Conservation (phyloP, 2,113 vertebrate species). For the Brienomyrus brachyistius region DNA sequence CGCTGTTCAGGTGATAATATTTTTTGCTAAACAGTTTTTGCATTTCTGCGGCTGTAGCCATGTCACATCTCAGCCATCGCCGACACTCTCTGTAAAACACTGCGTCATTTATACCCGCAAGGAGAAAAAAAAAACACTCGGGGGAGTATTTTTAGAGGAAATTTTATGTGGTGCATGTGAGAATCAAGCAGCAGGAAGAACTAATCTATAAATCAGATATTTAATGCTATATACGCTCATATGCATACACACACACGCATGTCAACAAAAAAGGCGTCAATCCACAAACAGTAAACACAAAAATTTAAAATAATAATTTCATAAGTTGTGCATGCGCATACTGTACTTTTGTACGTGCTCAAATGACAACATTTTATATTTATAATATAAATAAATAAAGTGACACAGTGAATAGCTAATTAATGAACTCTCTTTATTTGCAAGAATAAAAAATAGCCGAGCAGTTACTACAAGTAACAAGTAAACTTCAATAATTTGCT, state of each 20-base stretch:
- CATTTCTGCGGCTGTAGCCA: slow-evolving; percentile 64
- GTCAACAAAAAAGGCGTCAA: not conserved
- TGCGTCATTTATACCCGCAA: slow-evolving; percentile 33
- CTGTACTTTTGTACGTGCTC: not conserved
- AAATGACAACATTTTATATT: slow-evolving; percentile 14
- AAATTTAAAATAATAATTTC: not conserved
- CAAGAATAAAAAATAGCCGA: slow-evolving; percentile 37
- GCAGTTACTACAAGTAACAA: slow-evolving; percentile 47
- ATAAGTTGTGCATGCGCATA: not conserved
- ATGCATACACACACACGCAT: not conserved
- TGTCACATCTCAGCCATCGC: slow-evolving; percentile 52
- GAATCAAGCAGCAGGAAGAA: not conserved
- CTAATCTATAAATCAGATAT: not conserved
- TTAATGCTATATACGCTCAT: not conserved
- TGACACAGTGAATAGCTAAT: not conserved
- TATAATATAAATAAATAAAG: slow-evolving; percentile 23
- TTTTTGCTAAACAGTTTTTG: slow-evolving; percentile 67
- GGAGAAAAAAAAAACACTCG: slow-evolving; percentile 38
- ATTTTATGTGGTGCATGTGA: not conserved
- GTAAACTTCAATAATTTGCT: slow-evolving; percentile 51
- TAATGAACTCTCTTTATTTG: not conserved
- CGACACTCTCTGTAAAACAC: slow-evolving; percentile 40
- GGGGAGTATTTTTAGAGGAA: slow-evolving; percentile 26
- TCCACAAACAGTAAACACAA: not conserved
- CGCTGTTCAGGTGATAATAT: slow-evolving; percentile 66